Conservation (phyloP, 2,797 vertebrate genomes). For the Hylomyscus alleni region DNA sequence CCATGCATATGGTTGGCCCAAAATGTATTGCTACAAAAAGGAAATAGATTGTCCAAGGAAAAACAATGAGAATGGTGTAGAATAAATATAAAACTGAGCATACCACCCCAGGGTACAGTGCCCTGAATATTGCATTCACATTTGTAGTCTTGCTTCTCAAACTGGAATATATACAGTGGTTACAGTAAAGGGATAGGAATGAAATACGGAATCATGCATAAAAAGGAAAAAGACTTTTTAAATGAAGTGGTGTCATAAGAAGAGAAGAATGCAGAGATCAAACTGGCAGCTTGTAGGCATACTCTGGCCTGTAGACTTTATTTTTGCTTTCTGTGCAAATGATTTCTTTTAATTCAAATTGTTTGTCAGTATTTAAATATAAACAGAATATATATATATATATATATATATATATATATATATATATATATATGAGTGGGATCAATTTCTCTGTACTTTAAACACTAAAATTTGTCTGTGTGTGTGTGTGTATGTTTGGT, state of each 20-base stretch:
- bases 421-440: too few species aligned
- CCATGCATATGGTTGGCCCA: constrained; percentile 5
- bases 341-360: not conserved
- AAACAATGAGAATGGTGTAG: not conserved
- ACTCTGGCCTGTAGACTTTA: not conserved
- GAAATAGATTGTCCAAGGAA: constrained; percentile 39
- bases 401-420: rapidly evolving
- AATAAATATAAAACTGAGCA: constrained; percentile 30
- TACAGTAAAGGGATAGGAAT: constrained; percentile 7
- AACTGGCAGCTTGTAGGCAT: not conserved
- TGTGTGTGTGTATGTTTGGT: not conserved
- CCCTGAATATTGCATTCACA: not conserved
- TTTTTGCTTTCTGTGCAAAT: constrained; percentile 1
- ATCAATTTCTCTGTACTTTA: not conserved
- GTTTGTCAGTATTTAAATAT: constrained; percentile 37
- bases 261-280: not conserved
- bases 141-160: constrained; percentile 20
- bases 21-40: constrained; percentile 15
- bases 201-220: not conserved
- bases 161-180: constrained; percentile 8
- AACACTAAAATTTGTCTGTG: not conserved
- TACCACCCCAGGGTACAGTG: not conserved
- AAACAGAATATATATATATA: not conserved
- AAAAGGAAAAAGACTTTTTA: constrained; percentile 33
- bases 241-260: not conserved